These are phyloP conservation scores for Galerucella pusilla DNA, from an alignment of 2,888 invertebrate genomes.

Conservation along the genomic window DNA sequence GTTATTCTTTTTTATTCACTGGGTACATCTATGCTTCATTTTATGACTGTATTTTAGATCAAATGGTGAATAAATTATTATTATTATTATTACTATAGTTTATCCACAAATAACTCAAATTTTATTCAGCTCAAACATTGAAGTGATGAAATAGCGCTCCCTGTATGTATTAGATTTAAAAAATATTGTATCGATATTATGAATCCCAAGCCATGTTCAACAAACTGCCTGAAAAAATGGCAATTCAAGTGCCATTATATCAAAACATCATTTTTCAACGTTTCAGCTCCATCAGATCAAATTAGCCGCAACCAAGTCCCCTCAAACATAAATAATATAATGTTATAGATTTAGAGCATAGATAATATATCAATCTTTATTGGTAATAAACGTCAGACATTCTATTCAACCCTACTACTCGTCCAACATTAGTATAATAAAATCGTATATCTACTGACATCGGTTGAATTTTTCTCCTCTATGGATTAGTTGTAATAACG, in stretches of 20 bases:
- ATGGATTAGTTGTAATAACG: constrained; percentile 38
- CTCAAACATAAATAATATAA: constrained; percentile 50
- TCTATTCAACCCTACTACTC: constrained; percentile 54
- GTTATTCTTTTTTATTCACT: too few species aligned
- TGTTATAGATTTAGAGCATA: constrained; percentile 50
- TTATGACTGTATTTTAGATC: too few species aligned
- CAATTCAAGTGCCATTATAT: constrained; percentile 38
- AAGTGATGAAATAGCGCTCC: too few species aligned
- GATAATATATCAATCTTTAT: constrained; percentile 61
- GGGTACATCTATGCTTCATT: too few species aligned
- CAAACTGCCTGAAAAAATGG: constrained; percentile 3
- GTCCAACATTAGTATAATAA: constrained; percentile 61
- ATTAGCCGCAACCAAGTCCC: constrained; percentile 42
- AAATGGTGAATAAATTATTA: too few species aligned
- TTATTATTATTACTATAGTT: too few species aligned
- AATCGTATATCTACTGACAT: constrained; percentile 56
- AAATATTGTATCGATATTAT: neutral
- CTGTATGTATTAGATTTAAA: neutral
- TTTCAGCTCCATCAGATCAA: constrained; percentile 44
- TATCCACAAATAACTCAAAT: too few species aligned
- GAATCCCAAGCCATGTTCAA: neutral
- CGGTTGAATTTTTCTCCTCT: constrained; percentile 38
- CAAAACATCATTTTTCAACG: constrained; percentile 41
- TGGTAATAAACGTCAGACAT: constrained; percentile 61
- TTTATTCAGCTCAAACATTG: too few species aligned